Evolutionary conservation across 2,113 vertebrate genomes (phyloP).

Genomic region (Vicugna pacos): DNA sequence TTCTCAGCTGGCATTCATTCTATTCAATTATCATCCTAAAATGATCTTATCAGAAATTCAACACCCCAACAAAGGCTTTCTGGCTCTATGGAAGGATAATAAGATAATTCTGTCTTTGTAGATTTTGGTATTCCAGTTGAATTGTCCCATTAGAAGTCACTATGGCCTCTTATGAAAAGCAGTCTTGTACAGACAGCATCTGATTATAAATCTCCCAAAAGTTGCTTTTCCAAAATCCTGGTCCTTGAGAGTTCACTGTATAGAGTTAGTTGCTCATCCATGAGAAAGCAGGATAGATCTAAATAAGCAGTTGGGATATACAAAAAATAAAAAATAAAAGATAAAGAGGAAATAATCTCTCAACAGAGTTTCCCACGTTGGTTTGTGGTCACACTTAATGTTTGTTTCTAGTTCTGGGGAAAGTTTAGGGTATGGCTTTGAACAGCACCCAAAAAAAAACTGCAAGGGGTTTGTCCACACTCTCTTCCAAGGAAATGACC

Average conservation of each 20-base stretch:
- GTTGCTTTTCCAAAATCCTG: background rate
- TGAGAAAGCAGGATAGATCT: slow-evolving; percentile 58
- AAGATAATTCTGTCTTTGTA: background rate
- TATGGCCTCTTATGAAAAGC: background rate
- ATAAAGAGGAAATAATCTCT: slow-evolving; percentile 67
- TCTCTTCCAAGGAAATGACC: slow-evolving; percentile 53
- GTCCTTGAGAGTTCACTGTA: background rate
- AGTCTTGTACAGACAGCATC: background rate
- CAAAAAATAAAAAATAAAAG: slow-evolving; percentile 5
- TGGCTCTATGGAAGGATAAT: background rate
- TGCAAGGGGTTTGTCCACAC: slow-evolving; percentile 56
- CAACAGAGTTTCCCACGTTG: slow-evolving; percentile 58
- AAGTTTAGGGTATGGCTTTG: slow-evolving; percentile 72
- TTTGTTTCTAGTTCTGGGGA: slow-evolving; percentile 81
- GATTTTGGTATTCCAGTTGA: background rate
- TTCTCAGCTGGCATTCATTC: slow-evolving; percentile 22
- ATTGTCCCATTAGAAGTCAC: background rate
- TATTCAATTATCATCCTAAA: background rate
- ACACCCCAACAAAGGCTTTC: background rate
- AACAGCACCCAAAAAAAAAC: slow-evolving; percentile 64
- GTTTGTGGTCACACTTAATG: slow-evolving; percentile 74
- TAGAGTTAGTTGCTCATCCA: background rate
- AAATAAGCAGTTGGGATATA: slow-evolving; percentile 39
- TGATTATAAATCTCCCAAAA: background rate
- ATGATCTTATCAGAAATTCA: slow-evolving; percentile 36